Percentiles rank a stretch among this genome's conserved stretches.
Evolutionary conservation across 2,113 vertebrate species (phyloP).

Genomic region (Archocentrus centrarchus): DNA sequence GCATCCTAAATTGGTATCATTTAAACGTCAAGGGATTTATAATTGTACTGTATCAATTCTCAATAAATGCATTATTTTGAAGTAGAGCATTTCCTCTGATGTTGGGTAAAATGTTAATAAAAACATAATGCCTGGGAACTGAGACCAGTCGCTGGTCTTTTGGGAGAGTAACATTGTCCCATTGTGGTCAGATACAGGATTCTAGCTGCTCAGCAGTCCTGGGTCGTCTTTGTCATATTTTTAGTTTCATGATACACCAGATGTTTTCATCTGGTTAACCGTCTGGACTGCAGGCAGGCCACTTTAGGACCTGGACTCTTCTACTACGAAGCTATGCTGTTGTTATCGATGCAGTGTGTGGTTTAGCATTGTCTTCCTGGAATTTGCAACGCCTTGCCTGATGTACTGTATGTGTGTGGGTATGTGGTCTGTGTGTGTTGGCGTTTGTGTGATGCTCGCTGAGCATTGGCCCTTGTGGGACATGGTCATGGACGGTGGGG

Average conservation of each 20-base stretch:
- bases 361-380: neutral
- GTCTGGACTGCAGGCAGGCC: neutral
- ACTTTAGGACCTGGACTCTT: neutral
- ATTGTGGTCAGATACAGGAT: neutral
- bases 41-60: neutral
- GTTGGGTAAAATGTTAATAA: too few species aligned
- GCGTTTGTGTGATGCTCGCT: too few species aligned
- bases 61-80: neutral
- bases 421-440: too few species aligned
- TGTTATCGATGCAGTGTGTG: neutral
- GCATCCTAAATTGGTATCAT: neutral
- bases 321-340: neutral
- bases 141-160: neutral
- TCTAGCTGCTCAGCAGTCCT: too few species aligned
- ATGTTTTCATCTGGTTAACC: neutral
- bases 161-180: neutral
- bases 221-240: too few species aligned
- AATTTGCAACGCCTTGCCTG: neutral
- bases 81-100: neutral
- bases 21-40: neutral
- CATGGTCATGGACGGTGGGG: too few species aligned
- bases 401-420: too few species aligned
- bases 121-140: too few species aligned
- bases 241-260: too few species aligned
- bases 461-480: too few species aligned